These are phyloP conservation scores for Ashinkailepas kermadecensis DNA, from an alignment of 2,888 invertebrate species.

Conservation along the genomic window DNA sequence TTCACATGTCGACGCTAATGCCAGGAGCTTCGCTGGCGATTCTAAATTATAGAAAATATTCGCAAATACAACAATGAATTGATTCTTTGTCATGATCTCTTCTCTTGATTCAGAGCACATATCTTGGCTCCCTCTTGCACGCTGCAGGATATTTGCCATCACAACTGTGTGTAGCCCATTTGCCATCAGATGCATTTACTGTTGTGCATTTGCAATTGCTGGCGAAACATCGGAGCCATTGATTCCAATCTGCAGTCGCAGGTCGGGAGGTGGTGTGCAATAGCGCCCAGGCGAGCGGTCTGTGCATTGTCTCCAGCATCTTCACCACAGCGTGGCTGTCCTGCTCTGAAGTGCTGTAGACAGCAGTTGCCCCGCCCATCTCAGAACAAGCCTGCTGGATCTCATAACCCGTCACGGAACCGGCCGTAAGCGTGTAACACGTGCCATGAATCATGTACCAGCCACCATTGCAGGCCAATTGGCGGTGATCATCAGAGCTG, in stretches of 20 bases:
- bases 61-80: too few relatives aligned
- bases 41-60: too few relatives aligned
- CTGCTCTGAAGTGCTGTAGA: neutral
- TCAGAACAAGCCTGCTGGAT: neutral
- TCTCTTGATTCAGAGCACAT: neutral
- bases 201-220: neutral
- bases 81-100: too few relatives aligned
- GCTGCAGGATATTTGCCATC: neutral
- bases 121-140: neutral
- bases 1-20: too few relatives aligned
- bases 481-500: too few relatives aligned
- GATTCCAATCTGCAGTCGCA: neutral
- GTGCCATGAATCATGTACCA: neutral
- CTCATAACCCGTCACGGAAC: neutral
- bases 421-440: neutral
- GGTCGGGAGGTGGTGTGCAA: neutral
- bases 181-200: neutral
- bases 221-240: neutral
- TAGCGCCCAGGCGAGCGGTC: neutral
- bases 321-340: neutral
- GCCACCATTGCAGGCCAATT: neutral
- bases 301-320: neutral
- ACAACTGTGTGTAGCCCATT: neutral
- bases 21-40: too few relatives aligned
- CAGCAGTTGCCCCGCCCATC: neutral